These are phyloP conservation scores for Peromyscus eremicus DNA, from an alignment of 2,797 vertebrate genomes.

Conservation along the genomic window DNA sequence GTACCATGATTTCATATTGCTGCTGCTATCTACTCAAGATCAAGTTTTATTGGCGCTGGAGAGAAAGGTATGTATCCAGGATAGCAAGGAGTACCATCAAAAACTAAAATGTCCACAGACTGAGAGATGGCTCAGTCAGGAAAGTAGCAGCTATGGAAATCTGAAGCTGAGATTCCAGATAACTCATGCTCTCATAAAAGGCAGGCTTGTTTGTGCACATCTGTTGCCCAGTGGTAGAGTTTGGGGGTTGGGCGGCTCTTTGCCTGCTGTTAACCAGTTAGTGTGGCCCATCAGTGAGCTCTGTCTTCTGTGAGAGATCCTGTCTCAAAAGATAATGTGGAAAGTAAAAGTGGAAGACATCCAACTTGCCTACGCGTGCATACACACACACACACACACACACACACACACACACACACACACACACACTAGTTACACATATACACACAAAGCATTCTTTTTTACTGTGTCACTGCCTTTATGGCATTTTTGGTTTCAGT, in stretches of 20 bases:
- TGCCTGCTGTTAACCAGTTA: neutral
- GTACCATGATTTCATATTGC: conserved; percentile 20
- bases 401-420: neutral
- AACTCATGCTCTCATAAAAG: neutral
- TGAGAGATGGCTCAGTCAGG: neutral
- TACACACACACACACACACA: neutral
- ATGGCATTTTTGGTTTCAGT: neutral
- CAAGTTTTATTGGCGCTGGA: neutral
- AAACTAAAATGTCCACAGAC: neutral
- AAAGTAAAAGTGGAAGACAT: neutral
- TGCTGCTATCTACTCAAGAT: conserved; percentile 27
- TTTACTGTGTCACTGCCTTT: neutral
- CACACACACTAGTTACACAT: neutral
- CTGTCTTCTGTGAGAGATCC: neutral
- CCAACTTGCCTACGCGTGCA: neutral
- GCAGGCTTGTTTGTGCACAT: neutral
- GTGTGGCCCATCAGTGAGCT: neutral
- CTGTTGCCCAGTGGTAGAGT: too few relatives aligned
- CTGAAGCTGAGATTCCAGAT: neutral
- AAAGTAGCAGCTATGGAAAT: neutral
- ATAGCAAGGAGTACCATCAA: neutral
- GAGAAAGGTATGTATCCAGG: neutral
- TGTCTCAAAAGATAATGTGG: neutral
- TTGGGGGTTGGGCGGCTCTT: neutral
- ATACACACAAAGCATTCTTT: neutral